These are phyloP conservation scores for Ichneumon xanthorius DNA, from an alignment of 2,888 invertebrate genomes.

Conservation along the genomic window DNA sequence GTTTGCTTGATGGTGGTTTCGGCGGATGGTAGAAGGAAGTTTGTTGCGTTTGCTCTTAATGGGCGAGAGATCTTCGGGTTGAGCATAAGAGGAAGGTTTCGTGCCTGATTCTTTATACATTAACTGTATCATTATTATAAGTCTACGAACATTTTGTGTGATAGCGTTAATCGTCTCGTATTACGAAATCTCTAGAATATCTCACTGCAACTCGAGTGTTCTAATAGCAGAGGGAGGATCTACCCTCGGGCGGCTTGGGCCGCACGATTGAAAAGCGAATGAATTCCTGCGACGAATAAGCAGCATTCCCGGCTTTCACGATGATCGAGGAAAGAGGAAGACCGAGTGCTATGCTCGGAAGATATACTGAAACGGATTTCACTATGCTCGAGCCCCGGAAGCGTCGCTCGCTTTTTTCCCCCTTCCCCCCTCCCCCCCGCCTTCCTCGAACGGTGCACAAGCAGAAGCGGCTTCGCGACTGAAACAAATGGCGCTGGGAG, in stretches of 20 bases:
- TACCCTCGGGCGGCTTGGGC: neutral
- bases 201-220: neutral
- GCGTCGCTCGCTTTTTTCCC: constrained; percentile 1
- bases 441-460: neutral
- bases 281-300: constrained; percentile 1
- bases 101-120: no score
- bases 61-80: no score
- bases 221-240: neutral
- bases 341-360: neutral
- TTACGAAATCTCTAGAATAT: neutral
- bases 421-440: neutral
- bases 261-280: constrained; percentile 14
- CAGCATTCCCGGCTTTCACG: constrained; percentile 17
- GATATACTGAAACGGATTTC: constrained; percentile 12
- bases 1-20: no score
- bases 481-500: constrained; percentile 47
- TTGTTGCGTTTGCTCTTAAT: no score
- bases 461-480: constrained; percentile 20
- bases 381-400: neutral
- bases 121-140: neutral
- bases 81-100: no score
- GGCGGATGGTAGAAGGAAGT: no score
- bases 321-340: constrained; percentile 23
- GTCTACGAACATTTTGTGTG: neutral
- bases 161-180: neutral